Conservation (phyloP, 2,797 vertebrate species). For the Chromobotia macracanthus region DNA sequence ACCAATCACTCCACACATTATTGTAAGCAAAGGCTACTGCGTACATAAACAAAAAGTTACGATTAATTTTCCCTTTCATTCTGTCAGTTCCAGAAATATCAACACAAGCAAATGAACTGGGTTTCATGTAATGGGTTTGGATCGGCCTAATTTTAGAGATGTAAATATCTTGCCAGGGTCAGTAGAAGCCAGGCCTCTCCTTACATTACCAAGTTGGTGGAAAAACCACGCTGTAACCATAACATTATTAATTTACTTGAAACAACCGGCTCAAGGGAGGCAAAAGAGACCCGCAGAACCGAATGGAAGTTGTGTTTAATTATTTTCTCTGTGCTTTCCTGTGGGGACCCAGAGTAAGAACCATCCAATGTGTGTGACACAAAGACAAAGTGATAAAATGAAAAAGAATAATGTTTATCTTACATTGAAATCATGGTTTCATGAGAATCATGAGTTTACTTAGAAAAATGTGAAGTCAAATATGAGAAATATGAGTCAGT, state of each 20-base stretch:
- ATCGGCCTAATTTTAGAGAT: conserved; percentile 42
- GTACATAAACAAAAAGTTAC: conserved; percentile 18
- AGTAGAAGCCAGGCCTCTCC: conserved; percentile 57
- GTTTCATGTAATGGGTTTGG: conserved; percentile 23
- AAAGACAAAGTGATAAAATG: conserved; percentile 47
- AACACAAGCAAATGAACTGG: conserved; percentile 24
- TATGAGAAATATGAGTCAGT: background rate
- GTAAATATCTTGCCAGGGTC: conserved; percentile 54
- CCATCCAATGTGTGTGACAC: conserved; percentile 58
- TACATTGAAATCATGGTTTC: background rate
- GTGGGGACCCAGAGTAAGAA: conserved; percentile 52
- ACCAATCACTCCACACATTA: background rate
- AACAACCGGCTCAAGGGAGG: conserved; percentile 68
- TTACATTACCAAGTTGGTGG: conserved; percentile 63
- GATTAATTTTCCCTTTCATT: conserved; percentile 28
- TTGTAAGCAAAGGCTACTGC: conserved; percentile 9
- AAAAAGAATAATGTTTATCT: conserved; percentile 43
- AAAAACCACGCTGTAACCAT: conserved; percentile 69
- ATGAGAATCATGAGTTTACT: background rate
- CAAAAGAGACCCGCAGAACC: conserved; percentile 53
- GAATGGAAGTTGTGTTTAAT: conserved; percentile 67
- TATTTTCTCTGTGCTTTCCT: conserved; percentile 64
- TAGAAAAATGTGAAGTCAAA: background rate
- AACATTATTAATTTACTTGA: conserved; percentile 73
- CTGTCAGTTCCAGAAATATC: conserved; percentile 17